Base-by-base conservation (phyloP, 2,888 invertebrate species). In the Pteria penguin region DNA sequence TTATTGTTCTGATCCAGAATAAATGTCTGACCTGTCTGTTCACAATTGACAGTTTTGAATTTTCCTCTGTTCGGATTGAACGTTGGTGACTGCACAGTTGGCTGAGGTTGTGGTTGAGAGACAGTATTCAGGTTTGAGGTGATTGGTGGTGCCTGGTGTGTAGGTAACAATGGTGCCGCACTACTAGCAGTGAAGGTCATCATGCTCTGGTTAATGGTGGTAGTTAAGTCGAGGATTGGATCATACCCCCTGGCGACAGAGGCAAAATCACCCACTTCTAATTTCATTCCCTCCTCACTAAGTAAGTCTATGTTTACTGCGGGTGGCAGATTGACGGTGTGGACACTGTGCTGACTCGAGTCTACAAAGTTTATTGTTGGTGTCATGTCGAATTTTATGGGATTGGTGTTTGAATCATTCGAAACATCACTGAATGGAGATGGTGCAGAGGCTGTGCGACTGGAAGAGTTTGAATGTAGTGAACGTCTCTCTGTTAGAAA, bases 1-100 rank as follows among this genome's bases (percentile, higher is more conserved):
- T 68, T 68, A 31, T 55, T 55, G 24, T 55, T 55, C 57, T 68
- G 68, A 24, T 68, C 68, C 5, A 68, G 26, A 0, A 68, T 45
- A 22, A 68, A 24, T 57, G 52, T 52, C 14, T 55, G 55, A 2
- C 52, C 52, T 22, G 68, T 68, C 11, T 33, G 33, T 32, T 54
- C 55, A 32, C 45, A 52, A 32, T 29, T 55, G 4, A 68, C 68
- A 11, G 68, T 68, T 32, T 55, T 68, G 26, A 68, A 57, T 55
- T 32, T 32, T 3, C 68, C 68, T 14, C 22, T 68, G 55, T 55
- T 55, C 11, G 29, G 24, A 60, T 60, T 26, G 31, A 57, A 5
- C 4, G 68, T 45, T 4, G 68, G 57, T n/a, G 5, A 8, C 2
- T 32, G 52, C n/a, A 29, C 33, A 27, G 27, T 52, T 18, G 66